Conservation (phyloP, 2,797 vertebrate species). For the Rhynchotus rufescens region DNA sequence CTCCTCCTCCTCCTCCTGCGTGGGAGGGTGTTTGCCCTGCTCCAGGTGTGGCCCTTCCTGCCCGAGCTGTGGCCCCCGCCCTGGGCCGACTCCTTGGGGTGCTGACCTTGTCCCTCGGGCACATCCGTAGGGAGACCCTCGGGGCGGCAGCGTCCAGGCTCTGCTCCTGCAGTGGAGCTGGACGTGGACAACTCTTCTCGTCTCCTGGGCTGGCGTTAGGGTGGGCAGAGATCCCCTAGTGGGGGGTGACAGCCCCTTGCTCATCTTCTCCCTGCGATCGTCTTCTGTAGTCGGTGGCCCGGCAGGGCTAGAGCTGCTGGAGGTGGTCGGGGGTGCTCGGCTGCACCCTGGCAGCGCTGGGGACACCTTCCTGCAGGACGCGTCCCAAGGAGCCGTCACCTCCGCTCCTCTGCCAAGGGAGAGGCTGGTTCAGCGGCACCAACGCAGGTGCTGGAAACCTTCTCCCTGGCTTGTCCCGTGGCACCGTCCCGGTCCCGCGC, state of each 20-base stretch:
- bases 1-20: slow-evolving; percentile 2
- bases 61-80: slow-evolving; percentile 10
- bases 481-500: fast-evolving
- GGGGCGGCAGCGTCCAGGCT: too few species aligned
- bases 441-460: not conserved
- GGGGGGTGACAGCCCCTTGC: not conserved
- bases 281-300: not conserved
- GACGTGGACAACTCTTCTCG: fast-evolving
- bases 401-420: not conserved
- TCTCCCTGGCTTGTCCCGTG: not conserved
- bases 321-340: not conserved
- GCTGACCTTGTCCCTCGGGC: not conserved
- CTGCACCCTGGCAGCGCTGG: fast-evolving
- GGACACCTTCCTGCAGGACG: not conserved
- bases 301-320: not conserved
- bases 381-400: not conserved
- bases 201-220: fast-evolving
- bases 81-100: fast-evolving
- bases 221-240: not conserved
- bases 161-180: not conserved
- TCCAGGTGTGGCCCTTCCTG: slow-evolving; percentile 68
- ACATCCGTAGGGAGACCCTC: not conserved
- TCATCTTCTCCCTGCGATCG: not conserved
- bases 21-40: not conserved
- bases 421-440: not conserved